These are phyloP conservation scores for Nycticorax nycticorax DNA, from an alignment of 2,113 vertebrate genomes.

Conservation along the genomic window DNA sequence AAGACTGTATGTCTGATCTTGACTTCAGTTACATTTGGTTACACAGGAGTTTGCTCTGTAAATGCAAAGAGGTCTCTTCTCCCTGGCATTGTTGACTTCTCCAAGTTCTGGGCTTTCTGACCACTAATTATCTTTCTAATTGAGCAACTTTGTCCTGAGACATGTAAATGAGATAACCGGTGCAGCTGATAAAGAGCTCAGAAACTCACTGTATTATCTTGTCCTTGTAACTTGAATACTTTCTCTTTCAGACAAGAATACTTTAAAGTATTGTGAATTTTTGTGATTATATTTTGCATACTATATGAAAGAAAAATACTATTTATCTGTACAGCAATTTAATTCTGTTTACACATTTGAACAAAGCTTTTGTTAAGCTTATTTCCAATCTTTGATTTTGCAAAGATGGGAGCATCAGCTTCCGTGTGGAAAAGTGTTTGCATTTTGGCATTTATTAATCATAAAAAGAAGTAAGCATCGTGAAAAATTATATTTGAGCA, in stretches of 20 bases:
- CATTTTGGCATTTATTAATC: neutral
- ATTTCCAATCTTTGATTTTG: neutral
- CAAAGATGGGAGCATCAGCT: neutral
- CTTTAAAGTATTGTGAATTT: neutral
- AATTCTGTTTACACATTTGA: neutral
- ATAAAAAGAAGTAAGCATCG: neutral
- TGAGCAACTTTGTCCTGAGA: neutral
- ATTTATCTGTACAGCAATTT: neutral
- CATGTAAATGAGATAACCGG: neutral
- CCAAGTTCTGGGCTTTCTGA: neutral
- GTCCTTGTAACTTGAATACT: neutral
- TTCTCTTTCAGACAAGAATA: neutral
- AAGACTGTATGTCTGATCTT: neutral
- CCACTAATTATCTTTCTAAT: neutral
- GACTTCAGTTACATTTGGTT: neutral
- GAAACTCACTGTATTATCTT: neutral
- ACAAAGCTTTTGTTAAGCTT: neutral
- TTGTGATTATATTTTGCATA: neutral
- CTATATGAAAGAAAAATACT: neutral
- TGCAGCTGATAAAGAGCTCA: neutral
- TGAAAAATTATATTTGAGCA: neutral
- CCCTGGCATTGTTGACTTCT: neutral
- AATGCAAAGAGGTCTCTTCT: neutral
- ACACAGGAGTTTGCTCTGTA: neutral
- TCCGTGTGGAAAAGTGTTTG: neutral